phyloP scores from a whole-genome alignment of 2,888 invertebrate species.

The Rhopalosiphum nymphaeae region DNA sequence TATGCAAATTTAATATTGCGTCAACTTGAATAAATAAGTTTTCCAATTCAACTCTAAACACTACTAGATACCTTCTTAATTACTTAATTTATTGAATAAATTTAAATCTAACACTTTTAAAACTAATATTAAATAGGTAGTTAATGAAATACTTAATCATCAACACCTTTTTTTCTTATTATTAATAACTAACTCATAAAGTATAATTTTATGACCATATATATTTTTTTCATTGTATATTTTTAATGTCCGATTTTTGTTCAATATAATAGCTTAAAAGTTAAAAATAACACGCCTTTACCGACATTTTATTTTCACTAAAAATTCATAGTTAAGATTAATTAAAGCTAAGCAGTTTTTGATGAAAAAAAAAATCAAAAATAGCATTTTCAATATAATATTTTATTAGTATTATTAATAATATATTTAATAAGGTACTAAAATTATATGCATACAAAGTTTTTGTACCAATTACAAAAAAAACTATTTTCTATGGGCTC shows the following conservation, averaged over 20 bases:
- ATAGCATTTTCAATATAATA: not conserved
- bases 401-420: not conserved
- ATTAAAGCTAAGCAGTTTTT: not conserved
- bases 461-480: not conserved
- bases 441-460: not conserved
- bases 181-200: not conserved
- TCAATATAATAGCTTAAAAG: too few relatives aligned
- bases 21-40: not conserved
- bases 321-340: not conserved
- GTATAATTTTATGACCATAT: too few relatives aligned
- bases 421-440: too few relatives aligned
- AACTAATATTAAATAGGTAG: too few relatives aligned
- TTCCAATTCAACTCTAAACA: not conserved
- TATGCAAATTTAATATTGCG: not conserved
- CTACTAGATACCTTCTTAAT: not conserved
- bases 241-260: too few relatives aligned
- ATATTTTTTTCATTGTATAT: too few relatives aligned
- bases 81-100: not conserved
- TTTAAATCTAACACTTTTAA: not conserved
- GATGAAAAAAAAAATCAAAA: not conserved
- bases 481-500: not conserved
- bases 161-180: not conserved
- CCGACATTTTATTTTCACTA: too few relatives aligned
- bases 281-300: too few relatives aligned
- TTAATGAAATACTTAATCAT: too few relatives aligned